A percentile compares a stretch with the other conserved stretches of the same genome.
Evolutionary conservation across 2,797 vertebrate species (phyloP).

Genomic region (Crypturellus tataupa): DNA sequence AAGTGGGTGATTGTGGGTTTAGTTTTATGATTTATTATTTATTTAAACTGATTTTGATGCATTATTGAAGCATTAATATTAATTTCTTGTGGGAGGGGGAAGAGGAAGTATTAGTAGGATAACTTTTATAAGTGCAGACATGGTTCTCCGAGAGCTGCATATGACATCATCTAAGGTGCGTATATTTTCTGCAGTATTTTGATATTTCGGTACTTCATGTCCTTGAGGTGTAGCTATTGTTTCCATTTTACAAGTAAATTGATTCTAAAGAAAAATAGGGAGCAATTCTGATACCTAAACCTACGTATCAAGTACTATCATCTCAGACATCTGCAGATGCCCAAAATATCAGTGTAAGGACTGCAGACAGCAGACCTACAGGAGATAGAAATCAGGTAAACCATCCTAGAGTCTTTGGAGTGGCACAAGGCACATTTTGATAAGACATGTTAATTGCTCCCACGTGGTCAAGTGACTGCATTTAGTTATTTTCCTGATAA

Average conservation of each 20-base stretch:
- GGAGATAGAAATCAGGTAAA: background rate
- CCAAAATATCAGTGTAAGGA: background rate
- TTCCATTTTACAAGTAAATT: background rate
- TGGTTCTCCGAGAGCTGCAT: background rate
- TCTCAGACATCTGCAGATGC: background rate
- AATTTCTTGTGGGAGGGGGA: background rate
- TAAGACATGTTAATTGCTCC: background rate
- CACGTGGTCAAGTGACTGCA: background rate
- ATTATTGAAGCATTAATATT: constrained; percentile 37
- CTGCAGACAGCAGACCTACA: background rate
- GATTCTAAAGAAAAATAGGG: background rate
- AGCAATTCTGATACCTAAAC: background rate
- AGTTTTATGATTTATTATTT: constrained; percentile 53
- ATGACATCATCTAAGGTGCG: background rate
- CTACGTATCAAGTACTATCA: background rate
- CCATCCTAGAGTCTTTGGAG: background rate
- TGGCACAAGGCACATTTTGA: background rate
- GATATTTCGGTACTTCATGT: background rate
- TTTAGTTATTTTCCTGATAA: background rate
- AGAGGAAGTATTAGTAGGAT: background rate
- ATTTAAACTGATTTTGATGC: constrained; percentile 50
- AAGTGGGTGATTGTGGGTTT: constrained; percentile 39
- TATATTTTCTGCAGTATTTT: background rate
- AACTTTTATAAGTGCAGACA: background rate
- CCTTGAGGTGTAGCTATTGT: background rate